Conservation (phyloP, 2,888 invertebrate species). For the Drosophila longiperda region DNA sequence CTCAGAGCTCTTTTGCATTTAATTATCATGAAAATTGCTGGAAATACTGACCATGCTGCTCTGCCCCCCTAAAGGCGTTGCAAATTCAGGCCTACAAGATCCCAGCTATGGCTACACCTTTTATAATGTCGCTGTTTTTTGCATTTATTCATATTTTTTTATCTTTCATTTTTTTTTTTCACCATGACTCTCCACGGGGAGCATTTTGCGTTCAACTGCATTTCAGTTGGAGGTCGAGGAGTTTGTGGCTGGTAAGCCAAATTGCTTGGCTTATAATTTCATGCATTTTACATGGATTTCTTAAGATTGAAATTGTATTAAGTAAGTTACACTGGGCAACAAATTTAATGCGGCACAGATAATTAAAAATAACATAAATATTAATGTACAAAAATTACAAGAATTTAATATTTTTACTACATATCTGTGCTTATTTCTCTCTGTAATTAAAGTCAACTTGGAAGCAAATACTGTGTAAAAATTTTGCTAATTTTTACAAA, state of each 20-base stretch:
- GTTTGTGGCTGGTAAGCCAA: constrained; percentile 42
- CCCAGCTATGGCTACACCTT: constrained; percentile 52
- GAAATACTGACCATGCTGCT: constrained; percentile 41
- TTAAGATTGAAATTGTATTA: constrained; percentile 47
- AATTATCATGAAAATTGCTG: constrained; percentile 74
- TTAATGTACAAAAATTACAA: neutral
- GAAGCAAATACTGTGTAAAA: no score
- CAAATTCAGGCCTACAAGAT: constrained; percentile 25
- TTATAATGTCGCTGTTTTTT: constrained; percentile 48
- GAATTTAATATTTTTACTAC: neutral
- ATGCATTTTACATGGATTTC: constrained; percentile 61
- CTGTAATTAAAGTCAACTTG: neutral
- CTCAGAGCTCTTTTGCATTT: constrained; percentile 64
- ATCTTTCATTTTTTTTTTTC: neutral
- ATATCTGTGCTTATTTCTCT: neutral
- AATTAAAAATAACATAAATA: neutral
- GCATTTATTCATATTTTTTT: neutral
- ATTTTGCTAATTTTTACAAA: neutral
- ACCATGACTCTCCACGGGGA: constrained; percentile 58
- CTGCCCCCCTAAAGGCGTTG: constrained; percentile 27
- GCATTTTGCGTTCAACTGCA: constrained; percentile 43
- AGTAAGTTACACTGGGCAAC: constrained; percentile 41
- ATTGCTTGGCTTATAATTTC: constrained; percentile 67
- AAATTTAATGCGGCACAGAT: constrained; percentile 1
- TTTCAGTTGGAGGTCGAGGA: constrained; percentile 7